Base-by-base conservation (phyloP, 2,113 vertebrate genomes). In the Theropithecus gelada region DNA sequence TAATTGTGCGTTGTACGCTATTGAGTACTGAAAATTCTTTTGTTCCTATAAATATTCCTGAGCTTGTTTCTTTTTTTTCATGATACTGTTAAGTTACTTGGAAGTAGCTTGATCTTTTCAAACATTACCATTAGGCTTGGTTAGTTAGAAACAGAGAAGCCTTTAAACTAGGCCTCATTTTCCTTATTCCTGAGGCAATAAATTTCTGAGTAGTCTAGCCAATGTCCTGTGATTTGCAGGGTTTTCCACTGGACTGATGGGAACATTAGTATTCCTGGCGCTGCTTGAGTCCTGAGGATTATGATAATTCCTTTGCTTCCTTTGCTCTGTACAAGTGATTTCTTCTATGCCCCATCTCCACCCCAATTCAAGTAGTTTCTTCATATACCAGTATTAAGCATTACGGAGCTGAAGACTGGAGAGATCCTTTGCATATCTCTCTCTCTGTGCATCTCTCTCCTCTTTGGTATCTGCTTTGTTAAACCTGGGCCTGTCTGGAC, bases 111-210 rank as follows among this genome's bases (percentile, higher is more conserved):
- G 55, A 86, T 82, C 30, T 45, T 72, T 83, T 6, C 45, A 90
- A 93, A 48, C 7, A 27, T 89, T 93, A 3, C 2, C 88, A 72
- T 84, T 84, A 83, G 90, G 57, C 13, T 79, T 93, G 45, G n/a
- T 66, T 57, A 80, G 45, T 12, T 18, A 79, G 61, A 5, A 57
- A 84, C 20, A 91, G 38, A 88, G 18, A 59, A 35, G 38, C 18
- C 55, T 91, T 95, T 96, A 84, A 80, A 59, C 18, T 50, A 80
- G 55, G 23, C 72, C 81, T 75, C 80, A 88, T 88, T 88, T 92
- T 30, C 4, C 6, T 35, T n/a, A 73, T 30, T 70, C 43, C n/a
- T 8, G 16, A 94, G 55, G 16, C 35, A 76, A 48, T 88, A 38
- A 8, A 7, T 64, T 78, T 96, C 43, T 80, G 17, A 95, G 22